Percentiles rank a stretch among this genome's conserved stretches.
phyloP scores from a whole-genome alignment of 2,888 invertebrate genomes.

The Polyommatus iphigenia region DNA sequence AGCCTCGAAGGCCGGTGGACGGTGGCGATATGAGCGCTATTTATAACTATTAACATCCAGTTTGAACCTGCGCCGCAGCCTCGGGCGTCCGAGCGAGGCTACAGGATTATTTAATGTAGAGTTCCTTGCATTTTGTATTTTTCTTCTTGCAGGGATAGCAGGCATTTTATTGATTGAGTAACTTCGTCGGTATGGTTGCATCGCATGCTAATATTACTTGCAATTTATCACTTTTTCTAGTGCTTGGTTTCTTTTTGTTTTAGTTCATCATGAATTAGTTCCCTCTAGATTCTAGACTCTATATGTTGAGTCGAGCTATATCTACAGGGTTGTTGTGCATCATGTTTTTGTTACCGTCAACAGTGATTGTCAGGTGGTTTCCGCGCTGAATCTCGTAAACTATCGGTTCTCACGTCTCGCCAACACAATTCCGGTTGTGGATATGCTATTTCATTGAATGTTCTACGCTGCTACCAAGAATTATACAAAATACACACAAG shows the following conservation, averaged over 20 bases:
- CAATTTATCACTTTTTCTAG: too few species aligned
- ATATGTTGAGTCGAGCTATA: background rate
- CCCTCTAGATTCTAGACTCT: background rate
- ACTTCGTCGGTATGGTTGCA: background rate
- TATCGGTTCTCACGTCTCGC: conserved; percentile 12
- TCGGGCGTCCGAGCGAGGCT: background rate
- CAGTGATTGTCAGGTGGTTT: background rate
- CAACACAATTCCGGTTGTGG: conserved; percentile 12
- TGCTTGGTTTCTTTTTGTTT: background rate
- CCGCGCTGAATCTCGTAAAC: background rate
- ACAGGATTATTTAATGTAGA: background rate
- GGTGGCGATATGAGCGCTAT: background rate
- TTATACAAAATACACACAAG: background rate
- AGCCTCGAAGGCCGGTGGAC: conserved; percentile 20
- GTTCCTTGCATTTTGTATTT: background rate
- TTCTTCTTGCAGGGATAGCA: background rate
- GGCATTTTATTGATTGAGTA: background rate
- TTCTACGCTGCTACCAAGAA: background rate
- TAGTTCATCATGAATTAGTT: background rate
- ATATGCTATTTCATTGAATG: conserved; percentile 1
- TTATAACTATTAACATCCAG: conserved; percentile 19
- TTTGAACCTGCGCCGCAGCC: background rate
- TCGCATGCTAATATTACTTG: too few species aligned
- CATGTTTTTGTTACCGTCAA: background rate
- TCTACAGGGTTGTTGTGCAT: background rate